These are phyloP conservation scores for Cathartes aura DNA, from an alignment of 2,113 vertebrate species.

Conservation along the genomic window DNA sequence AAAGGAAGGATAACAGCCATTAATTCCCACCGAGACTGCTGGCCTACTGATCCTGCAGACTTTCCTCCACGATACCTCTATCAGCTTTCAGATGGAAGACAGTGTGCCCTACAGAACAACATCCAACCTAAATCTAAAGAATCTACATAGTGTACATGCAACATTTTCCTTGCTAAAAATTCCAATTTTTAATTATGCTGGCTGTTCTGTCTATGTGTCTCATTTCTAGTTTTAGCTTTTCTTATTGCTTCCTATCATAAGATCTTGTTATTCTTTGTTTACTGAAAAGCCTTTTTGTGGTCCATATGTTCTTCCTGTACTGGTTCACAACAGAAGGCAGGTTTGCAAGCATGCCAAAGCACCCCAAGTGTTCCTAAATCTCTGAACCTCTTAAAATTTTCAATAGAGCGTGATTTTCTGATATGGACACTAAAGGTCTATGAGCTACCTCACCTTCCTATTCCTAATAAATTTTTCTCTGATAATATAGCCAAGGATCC, in stretches of 20 bases:
- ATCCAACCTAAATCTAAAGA: not conserved
- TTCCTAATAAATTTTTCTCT: not conserved
- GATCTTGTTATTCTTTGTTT: not conserved
- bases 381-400: not conserved
- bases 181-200: not conserved
- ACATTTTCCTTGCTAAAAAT: not conserved
- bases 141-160: fast-evolving
- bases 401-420: not conserved
- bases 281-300: not conserved
- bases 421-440: not conserved
- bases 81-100: not conserved
- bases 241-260: not conserved
- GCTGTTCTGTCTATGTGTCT: not conserved
- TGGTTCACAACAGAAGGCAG: not conserved
- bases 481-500: not conserved
- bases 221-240: not conserved
- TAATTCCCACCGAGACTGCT: too few relatives aligned
- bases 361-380: not conserved
- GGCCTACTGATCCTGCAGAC: not conserved
- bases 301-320: not conserved
- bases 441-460: not conserved
- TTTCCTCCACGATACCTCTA: not conserved
- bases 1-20: not conserved
- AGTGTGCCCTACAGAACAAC: not conserved
- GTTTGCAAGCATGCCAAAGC: not conserved